Conservation (phyloP, 2,113 vertebrate genomes). For the Poeciliopsis retropinna region DNA sequence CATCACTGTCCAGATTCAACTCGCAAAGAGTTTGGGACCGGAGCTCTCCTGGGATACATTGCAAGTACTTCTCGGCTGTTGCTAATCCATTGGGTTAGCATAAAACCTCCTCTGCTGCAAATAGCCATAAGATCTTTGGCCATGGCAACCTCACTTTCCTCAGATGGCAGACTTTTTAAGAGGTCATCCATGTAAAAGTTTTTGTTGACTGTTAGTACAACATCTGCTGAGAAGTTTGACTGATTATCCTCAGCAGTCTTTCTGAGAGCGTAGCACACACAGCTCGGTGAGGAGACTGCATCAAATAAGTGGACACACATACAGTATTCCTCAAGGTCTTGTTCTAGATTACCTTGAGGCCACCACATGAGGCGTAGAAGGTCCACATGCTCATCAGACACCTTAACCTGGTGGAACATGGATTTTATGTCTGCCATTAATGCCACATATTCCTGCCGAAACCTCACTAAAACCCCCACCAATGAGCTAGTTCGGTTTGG, state of each 20-base stretch:
- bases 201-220: too few species aligned
- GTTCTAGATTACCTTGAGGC: too few species aligned
- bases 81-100: neutral
- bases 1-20: slow-evolving; percentile 16
- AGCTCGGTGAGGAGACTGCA: neutral
- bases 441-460: slow-evolving; percentile 4
- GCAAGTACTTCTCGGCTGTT: slow-evolving; percentile 3
- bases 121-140: neutral
- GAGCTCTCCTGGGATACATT: slow-evolving; percentile 10
- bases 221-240: too few species aligned
- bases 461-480: neutral
- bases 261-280: neutral
- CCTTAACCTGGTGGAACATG: too few species aligned
- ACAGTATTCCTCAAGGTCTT: too few species aligned
- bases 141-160: neutral
- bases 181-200: too few species aligned
- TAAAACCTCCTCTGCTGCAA: neutral
- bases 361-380: too few species aligned
- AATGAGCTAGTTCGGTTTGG: too few species aligned
- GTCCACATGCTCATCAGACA: too few species aligned
- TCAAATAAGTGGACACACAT: neutral
- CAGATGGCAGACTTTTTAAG: neutral
- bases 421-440: slow-evolving; percentile 11
- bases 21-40: slow-evolving; percentile 8
- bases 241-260: slow-evolving; percentile 2